Conservation (phyloP, 2,113 vertebrate genomes). For the Dendropsophus ebraccatus region DNA sequence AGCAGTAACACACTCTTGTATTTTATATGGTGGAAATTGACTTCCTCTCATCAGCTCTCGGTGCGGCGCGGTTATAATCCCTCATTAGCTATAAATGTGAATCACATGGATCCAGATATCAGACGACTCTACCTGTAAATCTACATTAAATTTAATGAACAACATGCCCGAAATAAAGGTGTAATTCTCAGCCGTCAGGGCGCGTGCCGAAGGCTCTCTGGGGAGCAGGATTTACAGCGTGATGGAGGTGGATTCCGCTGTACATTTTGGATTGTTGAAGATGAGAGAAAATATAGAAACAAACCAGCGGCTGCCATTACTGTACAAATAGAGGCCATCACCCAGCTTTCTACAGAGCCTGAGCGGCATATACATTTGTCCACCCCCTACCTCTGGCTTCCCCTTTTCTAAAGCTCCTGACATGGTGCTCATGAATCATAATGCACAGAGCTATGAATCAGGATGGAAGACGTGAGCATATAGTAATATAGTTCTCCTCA, state of each 20-base stretch:
- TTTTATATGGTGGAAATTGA: constrained; percentile 16
- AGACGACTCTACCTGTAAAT: constrained; percentile 1
- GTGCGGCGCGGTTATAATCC: background rate
- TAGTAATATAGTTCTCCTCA: no score
- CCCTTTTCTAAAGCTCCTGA: no score
- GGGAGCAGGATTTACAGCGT: background rate
- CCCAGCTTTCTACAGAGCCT: no score
- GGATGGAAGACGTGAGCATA: no score
- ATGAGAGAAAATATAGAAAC: background rate
- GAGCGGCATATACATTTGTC: no score
- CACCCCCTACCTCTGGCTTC: no score
- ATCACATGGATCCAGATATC: background rate
- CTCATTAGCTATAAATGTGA: constrained; percentile 13
- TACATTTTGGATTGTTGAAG: background rate
- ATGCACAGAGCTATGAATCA: no score
- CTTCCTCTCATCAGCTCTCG: background rate
- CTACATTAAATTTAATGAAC: background rate
- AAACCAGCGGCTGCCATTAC: no score
- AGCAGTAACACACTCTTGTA: background rate
- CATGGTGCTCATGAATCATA: no score
- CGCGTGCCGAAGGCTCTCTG: background rate
- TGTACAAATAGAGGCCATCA: no score
- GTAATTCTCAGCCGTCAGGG: background rate
- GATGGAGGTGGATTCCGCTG: background rate
- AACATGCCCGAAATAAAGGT: background rate